Base-by-base conservation (phyloP, 2,888 invertebrate genomes). In the Zelleria hepariella region DNA sequence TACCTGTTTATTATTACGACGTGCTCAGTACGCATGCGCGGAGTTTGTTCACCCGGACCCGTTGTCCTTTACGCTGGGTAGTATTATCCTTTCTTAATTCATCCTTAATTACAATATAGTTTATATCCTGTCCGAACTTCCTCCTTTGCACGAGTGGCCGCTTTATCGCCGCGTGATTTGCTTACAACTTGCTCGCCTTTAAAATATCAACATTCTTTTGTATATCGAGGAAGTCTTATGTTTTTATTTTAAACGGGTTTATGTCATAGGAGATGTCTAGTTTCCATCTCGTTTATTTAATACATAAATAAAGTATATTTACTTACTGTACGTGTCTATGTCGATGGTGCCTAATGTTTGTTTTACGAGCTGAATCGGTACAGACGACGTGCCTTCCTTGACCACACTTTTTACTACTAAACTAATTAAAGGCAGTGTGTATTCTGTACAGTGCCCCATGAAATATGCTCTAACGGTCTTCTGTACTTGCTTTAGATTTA, bases 41-140 rank as follows among this genome's bases (percentile, higher is more conserved):
- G 15, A 15, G 32, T 42, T 42, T 42, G 32, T 42, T 42, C 32
- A 42, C 32, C 32, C 32, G 24, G 24, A 24, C 53, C 25, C 10
- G 53, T n/a, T 8, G 53, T 25, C 53, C 53, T 53, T 53, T 53
- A 53, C n/a, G 21, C 23, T n/a, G n/a, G n/a, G n/a, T n/a, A n/a
- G n/a, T n/a, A n/a, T 53, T 53, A 23, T 53, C 53, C 53, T 53
- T 24, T 53, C 53, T 25, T 42, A 42, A 42, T 53, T 53, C n/a
- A 24, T 53, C 24, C 49, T n/a, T n/a, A 23, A 53, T 53, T 53
- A 24, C 32, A 42, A 42, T 15, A 15, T 15, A 42, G 32, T 25
- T n/a, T 53, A 53, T 53, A 24, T 10, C 10, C 24, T 53, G 53
- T 10, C 23, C 15, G 23, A 25, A 53, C 25, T 53, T 53, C 53